Evolutionary conservation across 2,888 invertebrate genomes (phyloP).

Genomic region (Phrixothrix hirtus): DNA sequence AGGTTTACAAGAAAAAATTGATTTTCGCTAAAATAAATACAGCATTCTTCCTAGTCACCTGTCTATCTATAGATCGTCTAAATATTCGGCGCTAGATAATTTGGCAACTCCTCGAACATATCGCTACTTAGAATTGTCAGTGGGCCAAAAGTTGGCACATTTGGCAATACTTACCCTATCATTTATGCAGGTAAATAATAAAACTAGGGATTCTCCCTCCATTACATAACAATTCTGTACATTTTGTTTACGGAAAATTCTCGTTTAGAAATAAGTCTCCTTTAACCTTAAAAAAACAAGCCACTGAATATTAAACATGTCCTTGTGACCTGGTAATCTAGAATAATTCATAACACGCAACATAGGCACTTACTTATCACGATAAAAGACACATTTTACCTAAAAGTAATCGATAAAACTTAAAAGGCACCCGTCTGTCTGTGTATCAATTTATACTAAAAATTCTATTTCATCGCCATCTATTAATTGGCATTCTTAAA

Average conservation of each 20-base stretch:
- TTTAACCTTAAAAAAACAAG: conserved; percentile 3
- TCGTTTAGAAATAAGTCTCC: neutral
- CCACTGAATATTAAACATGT: conserved; percentile 14
- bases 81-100: conserved; percentile 25
- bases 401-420: conserved; percentile 12
- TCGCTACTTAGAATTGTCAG: conserved; percentile 35
- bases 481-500: too few species aligned
- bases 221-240: neutral
- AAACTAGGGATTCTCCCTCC: neutral
- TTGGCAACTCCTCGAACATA: conserved; percentile 27
- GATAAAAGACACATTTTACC: conserved; percentile 11
- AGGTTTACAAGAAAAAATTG: too few species aligned
- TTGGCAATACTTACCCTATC: conserved; percentile 36
- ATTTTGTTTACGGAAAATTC: neutral
- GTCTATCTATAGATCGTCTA: conserved; percentile 34
- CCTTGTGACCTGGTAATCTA: conserved; percentile 27
- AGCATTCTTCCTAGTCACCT: conserved; percentile 17
- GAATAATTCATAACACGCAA: conserved; percentile 19
- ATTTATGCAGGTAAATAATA: conserved; percentile 13
- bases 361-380: conserved; percentile 7
- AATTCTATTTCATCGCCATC: too few species aligned
- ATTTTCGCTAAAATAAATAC: neutral
- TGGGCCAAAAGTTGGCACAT: conserved; percentile 45
- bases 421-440: too few species aligned
- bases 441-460: too few species aligned